These are phyloP conservation scores for Glaucopsyche alexis DNA, from an alignment of 2,888 invertebrate species.

Conservation along the genomic window DNA sequence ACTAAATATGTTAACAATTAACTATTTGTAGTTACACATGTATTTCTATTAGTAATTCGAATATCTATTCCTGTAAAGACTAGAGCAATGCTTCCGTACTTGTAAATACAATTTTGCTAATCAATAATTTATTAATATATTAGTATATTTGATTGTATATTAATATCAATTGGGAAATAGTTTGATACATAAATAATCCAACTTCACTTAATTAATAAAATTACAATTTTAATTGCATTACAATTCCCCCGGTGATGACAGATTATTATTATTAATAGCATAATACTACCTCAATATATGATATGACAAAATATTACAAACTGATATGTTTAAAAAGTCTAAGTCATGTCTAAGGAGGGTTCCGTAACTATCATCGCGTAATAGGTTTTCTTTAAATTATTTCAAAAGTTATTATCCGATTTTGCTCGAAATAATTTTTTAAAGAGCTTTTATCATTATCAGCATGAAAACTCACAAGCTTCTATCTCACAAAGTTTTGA, in stretches of 20 bases:
- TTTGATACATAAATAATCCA: background rate
- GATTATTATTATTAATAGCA: background rate
- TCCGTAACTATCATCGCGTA: no score
- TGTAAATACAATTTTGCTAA: background rate
- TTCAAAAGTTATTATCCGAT: no score
- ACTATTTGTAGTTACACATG: background rate
- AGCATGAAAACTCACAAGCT: no score
- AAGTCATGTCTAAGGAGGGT: no score
- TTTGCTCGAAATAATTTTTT: no score
- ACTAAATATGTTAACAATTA: background rate
- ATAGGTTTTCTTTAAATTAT: no score
- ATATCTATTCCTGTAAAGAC: background rate
- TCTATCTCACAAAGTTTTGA: no score
- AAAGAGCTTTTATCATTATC: no score
- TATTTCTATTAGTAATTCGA: background rate
- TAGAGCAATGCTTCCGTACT: background rate
- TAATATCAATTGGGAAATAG: background rate
- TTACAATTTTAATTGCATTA: background rate
- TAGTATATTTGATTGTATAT: background rate
- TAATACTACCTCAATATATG: no score
- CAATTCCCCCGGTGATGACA: background rate
- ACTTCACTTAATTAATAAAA: background rate
- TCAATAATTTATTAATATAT: background rate
- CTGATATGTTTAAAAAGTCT: no score
- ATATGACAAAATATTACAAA: no score